Base-by-base conservation (phyloP, 2,113 vertebrate species). In the Lepidothrix coronata region DNA sequence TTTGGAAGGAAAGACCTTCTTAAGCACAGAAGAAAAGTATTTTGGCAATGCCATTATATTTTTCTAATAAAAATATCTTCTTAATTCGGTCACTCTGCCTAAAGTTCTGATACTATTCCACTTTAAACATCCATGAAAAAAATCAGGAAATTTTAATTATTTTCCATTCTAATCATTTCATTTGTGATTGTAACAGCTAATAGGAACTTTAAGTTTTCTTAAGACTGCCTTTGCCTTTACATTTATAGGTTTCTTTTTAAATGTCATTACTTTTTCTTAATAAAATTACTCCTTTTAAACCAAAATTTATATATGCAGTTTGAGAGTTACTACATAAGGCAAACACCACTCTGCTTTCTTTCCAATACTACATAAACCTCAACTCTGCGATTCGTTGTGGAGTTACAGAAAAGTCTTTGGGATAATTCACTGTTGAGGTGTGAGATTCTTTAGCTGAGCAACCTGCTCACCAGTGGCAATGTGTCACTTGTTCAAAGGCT, bases 211-310 rank as follows among this genome's bases (percentile, higher is more conserved):
- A 65, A 33, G 35, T 27, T 66, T 61, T 85, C 49, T 58, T 22
- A 5, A 33, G 61, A 48, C 39, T 82, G 49, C 21, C 13, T 80
- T 70, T 92, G 12, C 7, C 82, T 86, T 94, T 59, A 55, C 19
- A 92, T 94, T 92, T 81, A 72, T 20, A 84, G 14, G 37, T 68
- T 15, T 93, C 31, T 49, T 89, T 68, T 82, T 55, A 79, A 97
- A 88, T 43, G 25, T 19, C 71, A 95, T 6, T 70, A 8, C 2
- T 37, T 82, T 91, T 81, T 57, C 68, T 85, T 79, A 87, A 71
- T 89, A 81, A 55, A 61, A 55, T 66, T 31, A 76, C 28, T 79
- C 33, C 3, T 85, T 93, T 82, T 66, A 77, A 91, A 86, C 43
- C 17, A 71, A 30, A 78, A 80, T 68, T 84, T 70, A 35, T 27